phyloP scores from a whole-genome alignment of 1,140 invertebrate species.

The Wiebesia pumilae region DNA sequence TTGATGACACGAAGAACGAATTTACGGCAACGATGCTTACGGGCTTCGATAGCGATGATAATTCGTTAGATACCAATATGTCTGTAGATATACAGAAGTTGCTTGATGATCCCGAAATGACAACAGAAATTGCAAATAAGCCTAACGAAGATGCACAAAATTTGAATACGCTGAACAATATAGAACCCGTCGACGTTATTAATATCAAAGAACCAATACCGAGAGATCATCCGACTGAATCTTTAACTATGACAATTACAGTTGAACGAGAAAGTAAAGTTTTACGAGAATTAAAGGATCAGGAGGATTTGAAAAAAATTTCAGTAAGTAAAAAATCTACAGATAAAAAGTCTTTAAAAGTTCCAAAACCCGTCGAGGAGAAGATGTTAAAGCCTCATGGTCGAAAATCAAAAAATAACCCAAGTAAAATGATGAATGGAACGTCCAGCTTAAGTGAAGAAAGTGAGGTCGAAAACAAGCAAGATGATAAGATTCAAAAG shows the following conservation, averaged over 20 bases:
- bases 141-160: slow-evolving; percentile 7
- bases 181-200: not conserved
- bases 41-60: slow-evolving; percentile 65
- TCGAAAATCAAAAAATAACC: slow-evolving; percentile 54
- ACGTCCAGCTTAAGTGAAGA: slow-evolving; percentile 58
- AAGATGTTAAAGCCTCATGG: slow-evolving; percentile 45
- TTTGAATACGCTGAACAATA: not conserved
- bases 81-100: slow-evolving; percentile 62
- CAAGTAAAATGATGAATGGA: slow-evolving; percentile 7
- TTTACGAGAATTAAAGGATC: not conserved
- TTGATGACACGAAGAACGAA: not conserved
- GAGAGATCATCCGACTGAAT: not conserved
- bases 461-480: slow-evolving; percentile 57
- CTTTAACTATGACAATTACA: not conserved
- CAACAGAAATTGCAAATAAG: slow-evolving; percentile 54
- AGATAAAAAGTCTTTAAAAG: not conserved
- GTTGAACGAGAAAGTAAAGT: not conserved
- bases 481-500: slow-evolving; percentile 46
- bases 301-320: not conserved
- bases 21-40: slow-evolving; percentile 20
- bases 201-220: slow-evolving; percentile 36
- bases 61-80: slow-evolving; percentile 59
- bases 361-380: not conserved
- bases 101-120: slow-evolving; percentile 61
- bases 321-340: not conserved